A percentile compares a stretch with the other conserved stretches of the same genome.
phyloP scores from a whole-genome alignment of 2,797 vertebrate genomes.

The Galago senegalensis region DNA sequence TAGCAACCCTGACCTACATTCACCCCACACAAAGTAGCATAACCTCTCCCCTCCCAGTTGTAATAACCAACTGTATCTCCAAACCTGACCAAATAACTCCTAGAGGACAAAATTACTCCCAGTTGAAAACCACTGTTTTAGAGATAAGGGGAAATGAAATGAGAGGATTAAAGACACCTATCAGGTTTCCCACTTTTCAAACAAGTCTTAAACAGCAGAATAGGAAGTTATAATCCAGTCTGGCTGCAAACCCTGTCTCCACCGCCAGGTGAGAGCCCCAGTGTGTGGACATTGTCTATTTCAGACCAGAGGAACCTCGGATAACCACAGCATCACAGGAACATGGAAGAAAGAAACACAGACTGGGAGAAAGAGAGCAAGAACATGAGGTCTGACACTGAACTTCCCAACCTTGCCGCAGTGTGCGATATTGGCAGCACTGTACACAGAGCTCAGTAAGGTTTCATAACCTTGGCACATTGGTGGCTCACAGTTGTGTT shows the following conservation, averaged over 20 bases:
- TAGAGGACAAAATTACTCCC: background rate
- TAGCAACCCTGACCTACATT: background rate
- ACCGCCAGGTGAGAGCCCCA: rapidly evolving
- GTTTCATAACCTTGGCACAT: too few species aligned
- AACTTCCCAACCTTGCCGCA: too few species aligned
- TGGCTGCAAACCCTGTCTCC: background rate
- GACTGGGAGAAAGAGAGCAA: background rate
- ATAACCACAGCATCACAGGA: background rate
- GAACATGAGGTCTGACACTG: background rate
- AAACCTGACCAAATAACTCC: background rate
- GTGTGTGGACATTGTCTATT: background rate
- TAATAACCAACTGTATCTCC: background rate
- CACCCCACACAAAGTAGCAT: background rate
- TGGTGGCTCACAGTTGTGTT: too few species aligned
- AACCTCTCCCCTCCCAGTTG: background rate
- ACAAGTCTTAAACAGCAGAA: background rate
- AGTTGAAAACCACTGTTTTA: background rate
- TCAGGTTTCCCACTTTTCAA: background rate
- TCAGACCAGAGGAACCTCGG: background rate
- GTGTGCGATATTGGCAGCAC: too few species aligned
- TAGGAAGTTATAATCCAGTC: background rate
- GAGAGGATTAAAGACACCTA: background rate
- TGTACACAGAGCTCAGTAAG: too few species aligned
- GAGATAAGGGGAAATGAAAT: background rate
- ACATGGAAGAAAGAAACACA: background rate